Evolutionary conservation across 2,797 vertebrate genomes (phyloP), one percentile per base, ranked within the genome.

Genomic region (Darevskia mixta): DNA sequence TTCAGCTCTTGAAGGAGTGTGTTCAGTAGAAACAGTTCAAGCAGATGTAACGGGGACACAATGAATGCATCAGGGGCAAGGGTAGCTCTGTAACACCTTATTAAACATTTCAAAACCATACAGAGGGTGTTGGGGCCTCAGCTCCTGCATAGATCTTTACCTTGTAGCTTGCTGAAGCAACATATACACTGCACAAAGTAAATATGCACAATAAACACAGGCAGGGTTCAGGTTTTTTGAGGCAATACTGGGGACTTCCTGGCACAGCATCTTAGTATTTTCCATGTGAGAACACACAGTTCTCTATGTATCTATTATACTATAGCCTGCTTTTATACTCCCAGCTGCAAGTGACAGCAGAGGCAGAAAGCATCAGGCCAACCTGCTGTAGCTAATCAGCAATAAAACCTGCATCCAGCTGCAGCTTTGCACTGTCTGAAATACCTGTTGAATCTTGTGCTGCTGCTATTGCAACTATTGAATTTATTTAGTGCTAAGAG

Each of bases 391-490:
- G 64, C 29, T 35, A 66, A 83, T 83, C 41, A 20, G 78, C 32
- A 61, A 29, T 58, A 49, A 88, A 76, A 71, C 35, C 38, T 29
- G 2, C n/a, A n/a, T 18, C 9, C 8, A 20, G 8, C 18, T 72
- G 7, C 45, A 75, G 69, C 7, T 32, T 67, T n/a, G 17, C 81
- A 27, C 32, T 67, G 61, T 20, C 82, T 87, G 78, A 4, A 11
- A 84, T 45, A 55, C 61, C 75, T 86, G 1, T 3, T 4, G 20
- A 82, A 86, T 49, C 32, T 45, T 81, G 61, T 94, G 79, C 91
- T 29, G 49, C 90, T 91, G 89, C 92, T 92, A 90, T 86, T 73
- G 9, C 35, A 83, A 27, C 23, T 72, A 13, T 45, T 61, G 41
- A 20, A 20, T 73, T 79, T 79, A 83, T 83, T 25, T 79, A 88